Conservation (phyloP, 2,113 vertebrate genomes). For the Meleagris gallopavo region DNA sequence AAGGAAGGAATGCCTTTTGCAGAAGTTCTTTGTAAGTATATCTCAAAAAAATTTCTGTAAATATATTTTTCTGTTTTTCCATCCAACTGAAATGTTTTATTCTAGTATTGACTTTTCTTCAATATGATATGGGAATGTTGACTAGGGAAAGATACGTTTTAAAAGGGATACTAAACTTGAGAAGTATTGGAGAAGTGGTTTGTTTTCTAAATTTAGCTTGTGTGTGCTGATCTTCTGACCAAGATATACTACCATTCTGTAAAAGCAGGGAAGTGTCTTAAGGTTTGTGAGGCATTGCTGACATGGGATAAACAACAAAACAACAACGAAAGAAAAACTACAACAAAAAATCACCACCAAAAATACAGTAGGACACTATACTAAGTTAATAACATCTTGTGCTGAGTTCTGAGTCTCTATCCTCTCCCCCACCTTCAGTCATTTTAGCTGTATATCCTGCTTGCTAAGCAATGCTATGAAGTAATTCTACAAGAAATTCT, state of each 20-base stretch:
- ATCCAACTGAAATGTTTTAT: not conserved
- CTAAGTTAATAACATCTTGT: not conserved
- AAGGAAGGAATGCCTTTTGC: not conserved
- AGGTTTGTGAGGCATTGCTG: fast-evolving
- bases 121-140: not conserved
- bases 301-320: not conserved
- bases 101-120: not conserved
- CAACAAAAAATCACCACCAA: not conserved
- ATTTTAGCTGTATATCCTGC: not conserved
- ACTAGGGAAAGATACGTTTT: not conserved
- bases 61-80: not conserved
- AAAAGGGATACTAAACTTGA: not conserved
- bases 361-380: not conserved
- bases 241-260: not conserved
- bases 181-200: not conserved
- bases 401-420: not conserved
- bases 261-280: not conserved
- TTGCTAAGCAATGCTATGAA: not conserved
- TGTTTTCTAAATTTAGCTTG: not conserved
- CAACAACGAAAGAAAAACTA: not conserved
- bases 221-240: not conserved
- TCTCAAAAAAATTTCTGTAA: not conserved
- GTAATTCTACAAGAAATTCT: not conserved
- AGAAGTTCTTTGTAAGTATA: not conserved
- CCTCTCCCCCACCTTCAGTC: not conserved